These are phyloP conservation scores for Corythoichthys haematopterus DNA, from an alignment of 2,113 vertebrate genomes.

Conservation along the genomic window DNA sequence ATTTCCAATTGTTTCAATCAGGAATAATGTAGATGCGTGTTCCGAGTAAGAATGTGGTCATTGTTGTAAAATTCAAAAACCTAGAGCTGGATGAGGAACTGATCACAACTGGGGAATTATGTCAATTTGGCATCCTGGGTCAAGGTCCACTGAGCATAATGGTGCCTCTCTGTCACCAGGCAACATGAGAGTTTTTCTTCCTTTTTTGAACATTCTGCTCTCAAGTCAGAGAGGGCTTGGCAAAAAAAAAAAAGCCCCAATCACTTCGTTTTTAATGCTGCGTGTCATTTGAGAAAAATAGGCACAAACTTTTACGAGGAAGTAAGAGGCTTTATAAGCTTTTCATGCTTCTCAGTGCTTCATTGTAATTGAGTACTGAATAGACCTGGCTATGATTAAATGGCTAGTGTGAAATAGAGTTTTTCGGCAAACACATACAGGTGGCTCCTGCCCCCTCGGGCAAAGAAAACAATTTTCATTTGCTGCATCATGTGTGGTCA, in stretches of 20 bases:
- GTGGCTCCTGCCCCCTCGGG: conserved; percentile 23
- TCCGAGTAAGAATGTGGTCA: neutral
- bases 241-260: conserved; percentile 20
- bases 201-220: neutral
- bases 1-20: neutral
- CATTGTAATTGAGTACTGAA: conserved; percentile 10
- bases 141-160: conserved; percentile 46
- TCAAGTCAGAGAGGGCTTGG: conserved; percentile 20
- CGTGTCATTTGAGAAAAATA: conserved; percentile 16
- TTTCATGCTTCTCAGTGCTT: conserved; percentile 14
- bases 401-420: conserved; percentile 18
- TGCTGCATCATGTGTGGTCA: conserved; percentile 62
- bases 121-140: conserved; percentile 34
- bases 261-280: conserved; percentile 4
- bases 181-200: conserved; percentile 5
- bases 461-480: conserved; percentile 49
- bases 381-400: conserved; percentile 7
- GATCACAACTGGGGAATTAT: conserved; percentile 40
- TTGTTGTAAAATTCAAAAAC: conserved; percentile 6
- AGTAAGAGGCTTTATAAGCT: conserved; percentile 12
- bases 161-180: conserved; percentile 32
- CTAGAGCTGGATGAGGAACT: conserved; percentile 20
- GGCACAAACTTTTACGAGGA: neutral
- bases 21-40: neutral
- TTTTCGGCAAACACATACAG: conserved; percentile 22